Evolutionary conservation across 2,888 invertebrate species (phyloP).

Genomic region (Spilosoma lubricipeda): DNA sequence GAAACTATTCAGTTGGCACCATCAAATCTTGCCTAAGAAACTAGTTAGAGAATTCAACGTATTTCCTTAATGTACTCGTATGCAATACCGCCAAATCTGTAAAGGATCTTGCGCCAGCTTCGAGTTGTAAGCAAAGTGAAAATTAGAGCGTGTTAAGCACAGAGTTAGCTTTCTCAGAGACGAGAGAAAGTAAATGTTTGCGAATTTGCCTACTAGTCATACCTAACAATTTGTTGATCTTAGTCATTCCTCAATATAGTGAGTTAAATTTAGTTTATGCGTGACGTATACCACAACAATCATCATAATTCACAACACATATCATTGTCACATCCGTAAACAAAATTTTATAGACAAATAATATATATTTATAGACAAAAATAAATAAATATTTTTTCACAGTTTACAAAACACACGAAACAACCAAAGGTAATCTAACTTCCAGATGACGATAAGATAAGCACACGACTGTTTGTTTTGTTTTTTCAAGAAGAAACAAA

Average conservation of each 20-base stretch:
- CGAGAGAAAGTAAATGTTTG: constrained; percentile 15
- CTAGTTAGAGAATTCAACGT: constrained; percentile 35
- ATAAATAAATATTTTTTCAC: constrained; percentile 7
- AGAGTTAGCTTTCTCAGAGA: constrained; percentile 35
- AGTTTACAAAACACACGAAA: neutral
- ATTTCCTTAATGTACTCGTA: constrained; percentile 48
- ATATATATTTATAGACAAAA: constrained; percentile 12
- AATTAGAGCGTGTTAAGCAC: constrained; percentile 48
- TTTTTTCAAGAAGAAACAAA: constrained; percentile 7
- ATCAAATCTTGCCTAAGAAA: constrained; percentile 31
- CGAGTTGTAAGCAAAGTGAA: constrained; percentile 47
- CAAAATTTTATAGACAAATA: constrained; percentile 17
- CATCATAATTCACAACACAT: constrained; percentile 29
- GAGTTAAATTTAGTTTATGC: constrained; percentile 41
- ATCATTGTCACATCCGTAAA: constrained; percentile 21
- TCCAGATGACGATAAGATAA: constrained; percentile 8
- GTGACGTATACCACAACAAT: constrained; percentile 44
- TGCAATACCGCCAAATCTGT: constrained; percentile 46
- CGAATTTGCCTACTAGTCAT: constrained; percentile 22
- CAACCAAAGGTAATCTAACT: neutral
- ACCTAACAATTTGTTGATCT: constrained; percentile 37
- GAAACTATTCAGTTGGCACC: neutral
- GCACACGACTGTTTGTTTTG: constrained; percentile 11
- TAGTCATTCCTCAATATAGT: constrained; percentile 44
- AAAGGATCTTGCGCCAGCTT: constrained; percentile 43